phyloP scores from a whole-genome alignment of 1,140 invertebrate species.

The Cyphomyrmex costatus region DNA sequence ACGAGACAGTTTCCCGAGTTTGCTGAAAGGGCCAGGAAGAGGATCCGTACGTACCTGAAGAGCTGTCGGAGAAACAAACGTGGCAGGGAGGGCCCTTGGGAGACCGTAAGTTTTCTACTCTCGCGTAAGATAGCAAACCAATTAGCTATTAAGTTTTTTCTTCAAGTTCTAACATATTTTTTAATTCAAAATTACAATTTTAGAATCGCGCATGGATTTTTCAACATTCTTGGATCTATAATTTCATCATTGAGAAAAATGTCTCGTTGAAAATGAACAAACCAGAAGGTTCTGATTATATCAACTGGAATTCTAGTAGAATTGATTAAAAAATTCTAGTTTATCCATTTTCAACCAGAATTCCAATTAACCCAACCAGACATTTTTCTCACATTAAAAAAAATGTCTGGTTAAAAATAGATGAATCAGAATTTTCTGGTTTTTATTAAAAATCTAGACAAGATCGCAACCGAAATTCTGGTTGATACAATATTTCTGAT shows the following conservation, averaged over 20 bases:
- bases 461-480: no score
- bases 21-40: conserved; percentile 96
- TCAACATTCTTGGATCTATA: background rate
- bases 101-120: conserved; percentile 88
- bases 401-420: no score
- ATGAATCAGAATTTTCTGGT: no score
- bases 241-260: background rate
- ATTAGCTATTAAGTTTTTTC: background rate
- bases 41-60: conserved; percentile 98
- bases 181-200: conserved; percentile 5
- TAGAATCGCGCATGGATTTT: background rate
- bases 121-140: background rate
- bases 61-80: conserved; percentile 97
- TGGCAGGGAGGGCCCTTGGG: conserved; percentile 93
- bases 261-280: no score
- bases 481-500: no score
- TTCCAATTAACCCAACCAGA: no score
- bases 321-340: no score
- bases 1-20: conserved; percentile 98
- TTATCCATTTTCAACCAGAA: no score
- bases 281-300: no score
- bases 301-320: no score
- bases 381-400: no score
- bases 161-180: background rate
- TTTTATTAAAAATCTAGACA: no score